phyloP scores from a whole-genome alignment of 2,888 invertebrate species.

The Gibbula magus region DNA sequence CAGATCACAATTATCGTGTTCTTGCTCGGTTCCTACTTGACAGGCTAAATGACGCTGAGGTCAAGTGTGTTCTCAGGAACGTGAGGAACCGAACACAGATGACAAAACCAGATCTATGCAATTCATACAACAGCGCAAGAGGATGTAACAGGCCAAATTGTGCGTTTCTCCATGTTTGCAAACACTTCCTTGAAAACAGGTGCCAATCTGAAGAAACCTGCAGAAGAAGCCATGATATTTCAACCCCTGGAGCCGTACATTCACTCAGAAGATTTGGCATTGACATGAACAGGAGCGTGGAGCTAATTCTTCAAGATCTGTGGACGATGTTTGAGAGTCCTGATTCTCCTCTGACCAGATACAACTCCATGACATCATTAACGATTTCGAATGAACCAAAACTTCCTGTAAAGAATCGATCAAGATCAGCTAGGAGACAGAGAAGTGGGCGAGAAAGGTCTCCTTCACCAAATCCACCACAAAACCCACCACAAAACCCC shows the following conservation, averaged over 20 bases:
- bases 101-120: slow-evolving; percentile 50
- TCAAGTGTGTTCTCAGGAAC: not conserved
- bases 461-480: not conserved
- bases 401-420: not conserved
- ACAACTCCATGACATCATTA: not conserved
- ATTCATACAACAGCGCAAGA: slow-evolving; percentile 46
- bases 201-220: slow-evolving; percentile 51
- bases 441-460: not conserved
- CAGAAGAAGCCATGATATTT: slow-evolving; percentile 49
- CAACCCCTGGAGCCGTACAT: slow-evolving; percentile 31
- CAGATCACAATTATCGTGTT: not conserved
- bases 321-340: not conserved
- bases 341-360: not conserved
- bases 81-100: not conserved
- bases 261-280: not conserved
- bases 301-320: not conserved
- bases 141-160: slow-evolving; percentile 47
- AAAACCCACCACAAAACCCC: too few species aligned
- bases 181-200: slow-evolving; percentile 40
- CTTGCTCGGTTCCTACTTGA: not conserved
- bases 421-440: not conserved
- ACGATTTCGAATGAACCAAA: not conserved
- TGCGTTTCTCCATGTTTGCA: slow-evolving; percentile 53
- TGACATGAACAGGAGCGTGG: not conserved
- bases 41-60: not conserved